Conservation (phyloP, 1,140 invertebrate species). For the Protaetia brevitarsis region DNA sequence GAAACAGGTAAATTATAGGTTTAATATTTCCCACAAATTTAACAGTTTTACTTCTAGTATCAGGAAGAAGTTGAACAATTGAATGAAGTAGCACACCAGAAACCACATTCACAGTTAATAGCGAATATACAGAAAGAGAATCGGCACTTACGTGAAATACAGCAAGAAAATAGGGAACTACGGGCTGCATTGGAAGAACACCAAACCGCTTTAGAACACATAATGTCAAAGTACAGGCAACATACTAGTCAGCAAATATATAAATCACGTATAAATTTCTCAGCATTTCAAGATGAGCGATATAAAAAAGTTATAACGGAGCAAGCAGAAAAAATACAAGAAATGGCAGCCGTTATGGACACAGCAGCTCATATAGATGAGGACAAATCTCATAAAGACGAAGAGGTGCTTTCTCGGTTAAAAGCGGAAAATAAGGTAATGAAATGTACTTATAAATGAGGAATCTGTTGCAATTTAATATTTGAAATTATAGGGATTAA, state of each 20-base stretch:
- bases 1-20: constrained; percentile 77
- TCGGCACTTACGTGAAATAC: constrained; percentile 83
- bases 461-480: constrained; percentile 15
- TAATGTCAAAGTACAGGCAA: constrained; percentile 96
- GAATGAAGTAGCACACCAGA: constrained; percentile 83
- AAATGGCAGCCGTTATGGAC: constrained; percentile 94
- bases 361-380: constrained; percentile 83
- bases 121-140: constrained; percentile 90
- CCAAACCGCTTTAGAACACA: constrained; percentile 87
- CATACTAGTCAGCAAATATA: constrained; percentile 82
- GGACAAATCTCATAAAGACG: constrained; percentile 65
- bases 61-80: constrained; percentile 89
- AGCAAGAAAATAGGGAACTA: constrained; percentile 89
- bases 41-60: constrained; percentile 64
- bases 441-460: constrained; percentile 27
- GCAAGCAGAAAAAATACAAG: constrained; percentile 88
- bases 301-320: constrained; percentile 66
- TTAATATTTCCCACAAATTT: constrained; percentile 19
- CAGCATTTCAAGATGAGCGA: constrained; percentile 67
- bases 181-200: constrained; percentile 88
- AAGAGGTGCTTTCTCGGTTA: constrained; percentile 72
- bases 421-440: constrained; percentile 80
- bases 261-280: constrained; percentile 71
- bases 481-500: constrained; percentile 58
- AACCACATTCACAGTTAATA: constrained; percentile 82